These are phyloP conservation scores for Tapirus terrestris DNA, from an alignment of 2,113 vertebrate genomes.

Conservation along the genomic window DNA sequence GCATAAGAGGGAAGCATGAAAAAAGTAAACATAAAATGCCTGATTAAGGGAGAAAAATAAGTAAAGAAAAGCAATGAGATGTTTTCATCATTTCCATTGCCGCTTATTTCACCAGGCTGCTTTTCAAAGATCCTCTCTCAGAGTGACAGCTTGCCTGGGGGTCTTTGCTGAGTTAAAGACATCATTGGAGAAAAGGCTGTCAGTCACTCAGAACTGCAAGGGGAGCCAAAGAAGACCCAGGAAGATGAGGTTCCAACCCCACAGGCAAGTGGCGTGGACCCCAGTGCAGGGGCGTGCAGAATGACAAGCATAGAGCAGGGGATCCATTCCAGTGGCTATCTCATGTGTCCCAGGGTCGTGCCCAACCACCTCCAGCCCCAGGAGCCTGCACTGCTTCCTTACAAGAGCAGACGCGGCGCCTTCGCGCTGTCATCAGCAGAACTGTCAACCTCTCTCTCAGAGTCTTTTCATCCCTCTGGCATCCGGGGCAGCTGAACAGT, in stretches of 20 bases:
- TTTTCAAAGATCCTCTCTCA: background rate
- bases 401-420: constrained; percentile 76
- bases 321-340: constrained; percentile 16
- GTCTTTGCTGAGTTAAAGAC: constrained; percentile 54
- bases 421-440: constrained; percentile 84
- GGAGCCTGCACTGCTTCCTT: constrained; percentile 65
- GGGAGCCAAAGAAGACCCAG: constrained; percentile 11
- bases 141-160: constrained; percentile 59
- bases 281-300: background rate
- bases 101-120: constrained; percentile 51
- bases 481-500: constrained; percentile 82
- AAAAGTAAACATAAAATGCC: background rate
- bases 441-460: constrained; percentile 83
- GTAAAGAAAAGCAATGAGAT: background rate
- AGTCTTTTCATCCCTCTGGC: constrained; percentile 82
- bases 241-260: constrained; percentile 64
- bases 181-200: background rate
- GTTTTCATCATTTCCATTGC: background rate
- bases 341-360: rapidly evolving
- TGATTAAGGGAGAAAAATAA: too few species aligned
- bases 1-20: background rate
- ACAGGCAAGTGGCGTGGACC: background rate
- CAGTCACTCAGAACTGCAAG: constrained; percentile 20
- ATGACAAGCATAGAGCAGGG: constrained; percentile 35
- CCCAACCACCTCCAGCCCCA: background rate